Evolutionary conservation across 2,797 vertebrate species (phyloP), one percentile per base, ranked within the genome.

Genomic region (Halcyon chelicuti): DNA sequence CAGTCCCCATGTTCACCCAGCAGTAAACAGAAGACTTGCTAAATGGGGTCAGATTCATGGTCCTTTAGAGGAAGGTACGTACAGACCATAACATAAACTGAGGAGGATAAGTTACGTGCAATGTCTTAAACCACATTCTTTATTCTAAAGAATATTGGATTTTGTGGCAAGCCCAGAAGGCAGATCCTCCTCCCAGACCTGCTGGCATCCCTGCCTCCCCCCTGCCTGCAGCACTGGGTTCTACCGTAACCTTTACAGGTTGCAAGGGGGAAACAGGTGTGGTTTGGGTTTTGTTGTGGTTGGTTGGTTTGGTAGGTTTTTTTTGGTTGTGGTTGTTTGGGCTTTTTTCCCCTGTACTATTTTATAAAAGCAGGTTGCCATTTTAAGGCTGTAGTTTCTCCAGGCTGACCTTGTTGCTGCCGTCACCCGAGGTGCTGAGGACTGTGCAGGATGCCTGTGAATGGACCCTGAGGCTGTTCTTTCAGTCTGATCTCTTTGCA

Each of bases 1-100:
- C 11, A 25, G 47, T 78, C 40, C 47, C 31, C 12, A 3, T 20
- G n/a, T 31, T 71, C 0, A 1, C 55, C 28, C 57, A 83, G 21
- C 46, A 79, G 23, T n/a, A 55, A 85, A 63, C 21, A 23, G 47
- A 75, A 51, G 47, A 75, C 46, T 51, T 90, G 23, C 28, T 85
- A 14, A 65, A 67, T 33, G 60, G 47, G 15, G 47, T 92, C n/a
- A 37, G n/a, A 37, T 49, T 47, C 44, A 17, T 0, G 0, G 28
- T 40, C 8, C 16, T 79, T 87, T 67, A 63, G 75, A 70, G 35
- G 17, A 52, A 20, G 5, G 46, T 23, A 28, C 39, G 51, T 44
- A 25, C 14, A 81, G 55, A 55, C n/a, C 28, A 12, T 88, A 76
- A 47, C n/a, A 18, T 76, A 55, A 49, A 54, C 19, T 1, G 3